Evolutionary conservation across 2,113 vertebrate genomes (phyloP).

Genomic region (Centrocercus urophasianus): DNA sequence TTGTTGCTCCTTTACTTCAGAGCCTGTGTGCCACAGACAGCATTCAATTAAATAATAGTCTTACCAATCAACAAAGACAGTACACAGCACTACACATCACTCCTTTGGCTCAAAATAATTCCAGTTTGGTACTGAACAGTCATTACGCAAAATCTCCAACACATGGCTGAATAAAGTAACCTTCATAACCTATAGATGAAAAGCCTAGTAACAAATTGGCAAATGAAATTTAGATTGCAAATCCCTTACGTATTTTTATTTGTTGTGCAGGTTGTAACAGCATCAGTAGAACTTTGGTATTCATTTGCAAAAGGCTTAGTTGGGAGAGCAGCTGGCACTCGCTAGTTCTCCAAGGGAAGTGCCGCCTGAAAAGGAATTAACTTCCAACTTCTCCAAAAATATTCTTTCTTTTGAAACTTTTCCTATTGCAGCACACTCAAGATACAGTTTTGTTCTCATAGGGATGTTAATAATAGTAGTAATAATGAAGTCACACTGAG

Average conservation of each 20-base stretch:
- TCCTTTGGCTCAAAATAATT: slow-evolving; percentile 28
- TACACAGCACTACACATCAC: background rate
- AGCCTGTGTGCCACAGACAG: background rate
- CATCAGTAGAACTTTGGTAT: slow-evolving; percentile 49
- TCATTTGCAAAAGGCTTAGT: background rate
- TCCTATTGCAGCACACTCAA: background rate
- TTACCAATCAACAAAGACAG: slow-evolving; percentile 2
- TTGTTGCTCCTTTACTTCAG: slow-evolving; percentile 22
- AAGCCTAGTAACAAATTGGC: slow-evolving; percentile 12
- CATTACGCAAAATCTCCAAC: background rate
- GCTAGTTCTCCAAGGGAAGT: background rate
- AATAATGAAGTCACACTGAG: background rate
- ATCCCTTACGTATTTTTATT: slow-evolving; percentile 15
- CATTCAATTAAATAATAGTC: slow-evolving; percentile 30
- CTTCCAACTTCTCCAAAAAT: background rate
- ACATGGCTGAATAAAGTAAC: background rate
- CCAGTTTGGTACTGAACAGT: slow-evolving; percentile 5
- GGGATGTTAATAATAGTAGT: background rate
- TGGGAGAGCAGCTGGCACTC: background rate
- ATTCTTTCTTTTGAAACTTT: background rate
- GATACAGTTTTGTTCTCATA: background rate
- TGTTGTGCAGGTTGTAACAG: slow-evolving; percentile 25
- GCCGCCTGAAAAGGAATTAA: background rate
- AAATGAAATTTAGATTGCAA: slow-evolving; percentile 32
- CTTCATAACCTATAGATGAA: background rate